Conservation (phyloP, 1,140 invertebrate genomes). For the Babylonia areolata region DNA sequence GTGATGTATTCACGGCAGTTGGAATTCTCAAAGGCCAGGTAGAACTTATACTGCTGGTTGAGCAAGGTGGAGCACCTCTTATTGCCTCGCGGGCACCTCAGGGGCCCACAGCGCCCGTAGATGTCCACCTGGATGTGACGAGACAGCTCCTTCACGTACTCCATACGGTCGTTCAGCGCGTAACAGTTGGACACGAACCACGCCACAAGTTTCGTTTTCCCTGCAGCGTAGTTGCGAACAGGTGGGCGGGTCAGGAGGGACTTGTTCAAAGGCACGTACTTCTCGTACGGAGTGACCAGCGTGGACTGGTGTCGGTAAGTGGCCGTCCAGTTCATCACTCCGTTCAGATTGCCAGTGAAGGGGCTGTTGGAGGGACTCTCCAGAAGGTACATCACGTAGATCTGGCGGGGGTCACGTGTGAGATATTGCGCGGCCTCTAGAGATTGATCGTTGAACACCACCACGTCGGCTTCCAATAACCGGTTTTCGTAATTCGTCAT, state of each 20-base stretch:
- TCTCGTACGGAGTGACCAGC: slow-evolving; percentile 94
- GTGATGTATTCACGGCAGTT: slow-evolving; percentile 78
- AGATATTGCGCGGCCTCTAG: too few species aligned
- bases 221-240: slow-evolving; percentile 59
- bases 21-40: slow-evolving; percentile 88
- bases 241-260: neutral
- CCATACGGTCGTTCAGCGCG: slow-evolving; percentile 77
- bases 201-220: slow-evolving; percentile 74
- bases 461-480: neutral
- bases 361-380: neutral
- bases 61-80: slow-evolving; percentile 93
- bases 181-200: slow-evolving; percentile 80
- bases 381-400: slow-evolving; percentile 14
- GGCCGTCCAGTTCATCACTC: slow-evolving; percentile 90
- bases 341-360: neutral
- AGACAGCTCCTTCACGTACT: slow-evolving; percentile 79
- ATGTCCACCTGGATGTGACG: slow-evolving; percentile 80
- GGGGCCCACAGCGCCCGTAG: slow-evolving; percentile 81
- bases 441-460: neutral
- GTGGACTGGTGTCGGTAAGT: slow-evolving; percentile 92
- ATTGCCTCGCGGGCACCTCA: slow-evolving; percentile 77
- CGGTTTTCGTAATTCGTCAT: neutral
- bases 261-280: slow-evolving; percentile 87
- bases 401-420: neutral
- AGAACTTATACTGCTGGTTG: slow-evolving; percentile 97